Percentiles rank a stretch among this genome's conserved stretches.
Evolutionary conservation across 2,113 vertebrate genomes (phyloP).

Genomic region (Amblyopsis rosae): DNA sequence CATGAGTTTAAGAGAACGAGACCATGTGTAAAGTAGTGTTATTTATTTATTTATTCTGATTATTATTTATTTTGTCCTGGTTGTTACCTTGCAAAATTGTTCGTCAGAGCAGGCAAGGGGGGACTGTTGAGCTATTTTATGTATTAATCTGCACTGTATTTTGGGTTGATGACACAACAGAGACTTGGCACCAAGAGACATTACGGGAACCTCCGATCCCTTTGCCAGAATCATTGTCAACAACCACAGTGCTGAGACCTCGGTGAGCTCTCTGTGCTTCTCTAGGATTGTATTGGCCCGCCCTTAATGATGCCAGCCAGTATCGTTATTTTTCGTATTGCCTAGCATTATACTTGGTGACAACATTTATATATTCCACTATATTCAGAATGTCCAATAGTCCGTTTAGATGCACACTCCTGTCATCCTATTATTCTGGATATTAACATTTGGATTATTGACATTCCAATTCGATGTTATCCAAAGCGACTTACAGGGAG

Average conservation of each 20-base stretch:
- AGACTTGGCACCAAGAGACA: constrained; percentile 87
- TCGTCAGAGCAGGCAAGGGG: constrained; percentile 2
- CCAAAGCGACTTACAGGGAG: no score
- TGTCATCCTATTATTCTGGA: no score
- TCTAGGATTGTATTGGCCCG: neutral
- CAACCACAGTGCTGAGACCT: constrained; percentile 82
- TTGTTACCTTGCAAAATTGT: neutral
- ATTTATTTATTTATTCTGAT: neutral
- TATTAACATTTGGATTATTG: no score
- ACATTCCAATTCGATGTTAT: no score
- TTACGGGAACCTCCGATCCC: constrained; percentile 88
- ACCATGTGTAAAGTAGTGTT: constrained; percentile 6
- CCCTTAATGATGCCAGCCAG: neutral
- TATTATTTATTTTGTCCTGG: neutral
- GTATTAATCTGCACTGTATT: constrained; percentile 29
- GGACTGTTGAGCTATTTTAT: constrained; percentile 7
- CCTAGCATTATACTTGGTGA: neutral
- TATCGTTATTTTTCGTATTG: no score
- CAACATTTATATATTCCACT: no score
- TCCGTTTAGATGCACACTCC: no score
- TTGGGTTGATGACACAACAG: constrained; percentile 59
- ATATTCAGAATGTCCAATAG: no score
- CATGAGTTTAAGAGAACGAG: constrained; percentile 26
- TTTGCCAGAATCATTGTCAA: constrained; percentile 86
- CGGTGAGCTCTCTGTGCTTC: constrained; percentile 76